Evolutionary conservation across 2,888 invertebrate genomes (phyloP).

Genomic region (Apamea epomidion): DNA sequence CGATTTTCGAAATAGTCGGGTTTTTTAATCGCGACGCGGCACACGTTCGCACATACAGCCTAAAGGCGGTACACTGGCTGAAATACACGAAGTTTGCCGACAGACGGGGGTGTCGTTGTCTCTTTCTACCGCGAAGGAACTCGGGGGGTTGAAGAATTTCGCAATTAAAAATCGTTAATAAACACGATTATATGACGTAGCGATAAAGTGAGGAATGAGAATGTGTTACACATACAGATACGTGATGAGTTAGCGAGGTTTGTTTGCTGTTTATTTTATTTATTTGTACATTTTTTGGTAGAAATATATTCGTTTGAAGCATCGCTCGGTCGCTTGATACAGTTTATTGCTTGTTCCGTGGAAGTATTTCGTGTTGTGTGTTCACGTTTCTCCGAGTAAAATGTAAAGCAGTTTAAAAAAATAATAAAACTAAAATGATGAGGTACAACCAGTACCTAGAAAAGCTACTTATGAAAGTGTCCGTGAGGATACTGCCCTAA

Average conservation of each 20-base stretch:
- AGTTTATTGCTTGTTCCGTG: constrained; percentile 23
- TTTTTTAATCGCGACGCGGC: constrained; percentile 38
- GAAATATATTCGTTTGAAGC: constrained; percentile 23
- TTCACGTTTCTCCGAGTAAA: neutral
- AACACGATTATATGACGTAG: constrained; percentile 70
- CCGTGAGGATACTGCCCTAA: neutral
- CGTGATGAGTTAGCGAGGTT: constrained; percentile 12
- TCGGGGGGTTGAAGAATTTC: constrained; percentile 71
- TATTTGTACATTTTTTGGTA: constrained; percentile 19
- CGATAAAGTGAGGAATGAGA: constrained; percentile 57
- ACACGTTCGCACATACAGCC: constrained; percentile 66
- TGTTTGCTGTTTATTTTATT: constrained; percentile 21
- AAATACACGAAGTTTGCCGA: constrained; percentile 68
- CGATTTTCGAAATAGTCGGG: constrained; percentile 69
- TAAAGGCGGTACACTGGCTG: constrained; percentile 72
- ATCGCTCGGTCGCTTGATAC: constrained; percentile 27
- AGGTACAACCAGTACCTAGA: too few relatives aligned
- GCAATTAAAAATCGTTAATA: constrained; percentile 78
- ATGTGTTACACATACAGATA: constrained; percentile 57
- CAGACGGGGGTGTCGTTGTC: constrained; percentile 58
- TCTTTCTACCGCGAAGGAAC: constrained; percentile 66
- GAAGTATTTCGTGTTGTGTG: constrained; percentile 2
- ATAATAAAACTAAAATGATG: constrained; percentile 1
- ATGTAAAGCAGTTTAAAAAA: neutral
- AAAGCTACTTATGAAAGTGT: neutral